These are phyloP conservation scores for Sphenopsis melanotis DNA, from an alignment of 2,797 vertebrate species.

Conservation along the genomic window DNA sequence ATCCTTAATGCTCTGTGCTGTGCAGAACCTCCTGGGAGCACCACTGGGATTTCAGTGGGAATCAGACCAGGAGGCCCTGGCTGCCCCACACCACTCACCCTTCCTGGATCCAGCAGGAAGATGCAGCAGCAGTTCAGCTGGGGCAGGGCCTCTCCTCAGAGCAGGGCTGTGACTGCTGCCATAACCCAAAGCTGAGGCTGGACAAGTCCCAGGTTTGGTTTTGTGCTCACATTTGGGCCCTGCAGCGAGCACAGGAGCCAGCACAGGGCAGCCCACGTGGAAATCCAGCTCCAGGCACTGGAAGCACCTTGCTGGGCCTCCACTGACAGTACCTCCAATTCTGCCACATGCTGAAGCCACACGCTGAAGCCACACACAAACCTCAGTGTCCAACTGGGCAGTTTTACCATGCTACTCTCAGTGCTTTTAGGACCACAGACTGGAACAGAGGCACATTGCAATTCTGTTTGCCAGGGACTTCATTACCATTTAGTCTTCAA, in stretches of 20 bases:
- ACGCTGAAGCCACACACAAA: not conserved
- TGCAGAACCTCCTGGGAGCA: not conserved
- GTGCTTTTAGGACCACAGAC: not conserved
- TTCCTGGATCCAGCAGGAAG: not conserved
- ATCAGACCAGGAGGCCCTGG: not conserved
- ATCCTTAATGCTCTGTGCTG: not conserved
- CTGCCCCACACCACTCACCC: not conserved
- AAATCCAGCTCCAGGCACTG: not conserved
- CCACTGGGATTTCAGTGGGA: not conserved
- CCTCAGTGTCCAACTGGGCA: too few species aligned
- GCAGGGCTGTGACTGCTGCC: not conserved
- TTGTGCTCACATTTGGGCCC: not conserved
- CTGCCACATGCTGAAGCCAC: not conserved
- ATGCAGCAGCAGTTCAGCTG: not conserved
- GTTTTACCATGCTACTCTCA: not conserved
- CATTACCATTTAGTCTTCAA: not conserved
- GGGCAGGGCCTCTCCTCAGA: not conserved
- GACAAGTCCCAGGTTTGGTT: not conserved
- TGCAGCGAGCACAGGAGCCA: not conserved
- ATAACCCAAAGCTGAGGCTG: not conserved
- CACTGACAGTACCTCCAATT: fast-evolving
- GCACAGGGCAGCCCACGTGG: fast-evolving
- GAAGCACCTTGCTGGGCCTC: fast-evolving
- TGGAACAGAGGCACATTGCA: fast-evolving
- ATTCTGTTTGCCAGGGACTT: not conserved